Evolutionary conservation across 2,888 invertebrate genomes (phyloP), one percentile per base, ranked within the genome.

Genomic region (Nephrotoma flavescens): DNA sequence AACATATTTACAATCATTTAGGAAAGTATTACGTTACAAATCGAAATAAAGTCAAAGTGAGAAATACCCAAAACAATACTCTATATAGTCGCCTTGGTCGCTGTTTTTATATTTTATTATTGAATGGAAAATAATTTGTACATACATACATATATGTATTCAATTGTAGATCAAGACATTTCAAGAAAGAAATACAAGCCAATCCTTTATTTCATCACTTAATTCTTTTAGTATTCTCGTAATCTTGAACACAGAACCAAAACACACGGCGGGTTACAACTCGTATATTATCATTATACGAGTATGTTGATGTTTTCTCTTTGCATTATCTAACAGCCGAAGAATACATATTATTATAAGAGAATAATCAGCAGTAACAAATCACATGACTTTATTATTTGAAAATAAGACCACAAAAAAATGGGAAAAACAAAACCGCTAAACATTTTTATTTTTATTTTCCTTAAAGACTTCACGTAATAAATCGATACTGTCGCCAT

Each of bases 401-500:
- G 15, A 84, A 84, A 84, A 84, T 42, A 84, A 84, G 71, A 84
- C 42, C 84, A 42, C 84, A 84, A 84, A 84, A n/a, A 84, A 42
- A 15, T 84, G n/a, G 71, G 31, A 71, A 71, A 31, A 71, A 71
- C 71, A 84, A 41, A 84, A 84, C 84, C 41, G 41, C 41, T 84
- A 84, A 84, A 84, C 12, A 83, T 84, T 84, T 42, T 84, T 84
- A n/a, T n/a, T 71, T 71, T 71, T 71, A 19, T 71, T 71, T 71
- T 71, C 71, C 31, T 71, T 71, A 71, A 71, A 84, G 42, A 84
- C 84, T 85, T 85, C 85, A 85, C 85, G 85, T 85, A 85, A 85
- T 85, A 85, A 85, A 85, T 85, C 85, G 85, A 85, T 85, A 44
- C 44, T 85, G 85, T 85, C 85, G 85, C 85, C 84, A 85, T 85